phyloP scores from a whole-genome alignment of 2,797 vertebrate genomes.

The Echeneis naucrates region DNA sequence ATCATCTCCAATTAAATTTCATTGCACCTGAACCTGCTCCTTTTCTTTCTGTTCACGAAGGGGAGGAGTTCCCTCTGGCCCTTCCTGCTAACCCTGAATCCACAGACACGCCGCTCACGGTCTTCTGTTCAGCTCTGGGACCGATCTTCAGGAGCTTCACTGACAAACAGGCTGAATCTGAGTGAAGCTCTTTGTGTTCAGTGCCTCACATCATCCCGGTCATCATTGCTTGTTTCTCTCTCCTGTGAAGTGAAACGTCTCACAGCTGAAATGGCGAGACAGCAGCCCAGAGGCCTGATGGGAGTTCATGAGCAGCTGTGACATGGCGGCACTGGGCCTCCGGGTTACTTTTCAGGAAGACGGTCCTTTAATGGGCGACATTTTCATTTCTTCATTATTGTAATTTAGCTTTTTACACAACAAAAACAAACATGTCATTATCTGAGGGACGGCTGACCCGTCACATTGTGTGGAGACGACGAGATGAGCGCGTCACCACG shows the following conservation, averaged over 20 bases:
- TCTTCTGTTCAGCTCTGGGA: no score
- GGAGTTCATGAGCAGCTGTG: no score
- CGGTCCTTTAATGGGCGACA: no score
- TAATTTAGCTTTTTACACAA: not conserved
- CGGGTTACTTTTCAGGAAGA: no score
- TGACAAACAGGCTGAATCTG: no score
- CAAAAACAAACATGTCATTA: not conserved
- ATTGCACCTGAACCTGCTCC: no score
- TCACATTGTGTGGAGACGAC: not conserved
- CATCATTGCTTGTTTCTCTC: not conserved
- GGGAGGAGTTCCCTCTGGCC: slow-evolving; percentile 27
- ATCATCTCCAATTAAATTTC: no score
- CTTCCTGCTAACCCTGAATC: slow-evolving; percentile 31
- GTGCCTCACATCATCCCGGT: not conserved
- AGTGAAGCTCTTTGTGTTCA: no score
- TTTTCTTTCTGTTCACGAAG: not conserved
- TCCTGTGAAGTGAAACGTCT: not conserved
- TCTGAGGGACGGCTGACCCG: not conserved
- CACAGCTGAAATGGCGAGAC: not conserved
- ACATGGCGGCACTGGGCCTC: no score
- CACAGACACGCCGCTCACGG: not conserved
- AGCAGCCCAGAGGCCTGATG: not conserved
- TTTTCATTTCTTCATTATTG: not conserved
- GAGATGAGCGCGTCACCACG: not conserved
- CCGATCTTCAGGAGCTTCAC: not conserved